Conservation (phyloP, 1,140 invertebrate species). For the Drosophila sucinea region DNA sequence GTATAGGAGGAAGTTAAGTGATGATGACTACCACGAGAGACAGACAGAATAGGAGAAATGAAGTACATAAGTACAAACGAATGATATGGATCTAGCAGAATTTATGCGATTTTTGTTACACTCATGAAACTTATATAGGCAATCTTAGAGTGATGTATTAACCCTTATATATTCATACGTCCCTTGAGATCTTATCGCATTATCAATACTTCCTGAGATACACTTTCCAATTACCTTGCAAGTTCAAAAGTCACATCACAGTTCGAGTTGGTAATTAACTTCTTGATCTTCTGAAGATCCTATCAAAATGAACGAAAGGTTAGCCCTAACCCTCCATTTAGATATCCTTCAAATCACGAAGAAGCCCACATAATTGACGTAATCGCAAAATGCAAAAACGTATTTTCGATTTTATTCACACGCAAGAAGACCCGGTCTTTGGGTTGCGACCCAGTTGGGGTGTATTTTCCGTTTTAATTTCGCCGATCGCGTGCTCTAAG, state of each 20-base stretch:
- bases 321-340: background rate
- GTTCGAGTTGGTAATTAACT: slow-evolving; percentile 49
- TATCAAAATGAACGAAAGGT: slow-evolving; percentile 42
- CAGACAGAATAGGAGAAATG: background rate
- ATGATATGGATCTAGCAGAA: background rate
- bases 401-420: slow-evolving; percentile 51
- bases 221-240: slow-evolving; percentile 20
- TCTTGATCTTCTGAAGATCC: slow-evolving; percentile 58
- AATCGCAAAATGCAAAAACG: slow-evolving; percentile 71
- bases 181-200: background rate
- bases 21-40: background rate
- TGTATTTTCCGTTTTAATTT: slow-evolving; percentile 61
- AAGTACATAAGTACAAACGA: background rate
- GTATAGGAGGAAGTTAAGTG: background rate
- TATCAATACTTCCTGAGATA: background rate
- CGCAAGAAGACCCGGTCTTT: slow-evolving; percentile 31
- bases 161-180: background rate
- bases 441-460: slow-evolving; percentile 56
- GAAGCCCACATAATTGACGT: slow-evolving; percentile 67
- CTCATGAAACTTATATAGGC: background rate
- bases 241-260: slow-evolving; percentile 34
- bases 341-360: slow-evolving; percentile 21
- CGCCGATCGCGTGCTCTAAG: slow-evolving; percentile 64
- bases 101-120: no score
- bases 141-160: background rate